phyloP scores from a whole-genome alignment of 2,888 invertebrate genomes.

The Ormyrus thymus region DNA sequence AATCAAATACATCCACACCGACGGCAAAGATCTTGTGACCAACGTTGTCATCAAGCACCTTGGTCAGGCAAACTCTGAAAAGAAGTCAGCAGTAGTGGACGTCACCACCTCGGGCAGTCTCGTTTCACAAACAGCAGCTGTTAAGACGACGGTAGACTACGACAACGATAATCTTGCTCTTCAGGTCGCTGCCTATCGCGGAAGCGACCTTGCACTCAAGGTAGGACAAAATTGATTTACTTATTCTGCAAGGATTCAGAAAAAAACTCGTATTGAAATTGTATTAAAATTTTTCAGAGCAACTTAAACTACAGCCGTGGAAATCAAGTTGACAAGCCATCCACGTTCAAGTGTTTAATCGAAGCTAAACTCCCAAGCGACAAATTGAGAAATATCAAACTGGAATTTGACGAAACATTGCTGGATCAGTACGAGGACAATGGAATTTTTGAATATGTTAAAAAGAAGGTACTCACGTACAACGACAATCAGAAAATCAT shows the following conservation, averaged over 20 bases:
- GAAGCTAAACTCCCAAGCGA: conserved; percentile 78
- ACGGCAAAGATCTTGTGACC: conserved; percentile 75
- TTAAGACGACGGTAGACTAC: conserved; percentile 57
- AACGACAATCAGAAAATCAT: conserved; percentile 78
- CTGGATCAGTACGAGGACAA: conserved; percentile 64
- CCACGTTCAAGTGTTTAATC: conserved; percentile 75
- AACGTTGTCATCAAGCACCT: conserved; percentile 72
- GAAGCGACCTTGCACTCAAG: conserved; percentile 62
- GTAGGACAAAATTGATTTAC: conserved; percentile 54
- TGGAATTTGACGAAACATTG: conserved; percentile 71
- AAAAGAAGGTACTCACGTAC: conserved; percentile 75
- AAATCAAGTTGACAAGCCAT: conserved; percentile 73
- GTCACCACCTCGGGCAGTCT: conserved; percentile 60
- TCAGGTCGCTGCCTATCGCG: conserved; percentile 62
- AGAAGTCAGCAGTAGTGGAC: conserved; percentile 63
- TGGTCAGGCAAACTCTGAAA: conserved; percentile 62
- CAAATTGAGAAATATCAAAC: conserved; percentile 78
- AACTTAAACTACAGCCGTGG: conserved; percentile 60
- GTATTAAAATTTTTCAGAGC: conserved; percentile 57
- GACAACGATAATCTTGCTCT: conserved; percentile 53
- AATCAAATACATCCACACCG: conserved; percentile 74
- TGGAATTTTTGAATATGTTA: conserved; percentile 67
- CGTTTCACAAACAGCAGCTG: conserved; percentile 59
- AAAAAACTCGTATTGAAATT: not conserved
- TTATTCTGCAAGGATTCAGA: conserved; percentile 2